These are phyloP conservation scores for Aphelocoma californica DNA, from an alignment of 2,797 vertebrate species.

Conservation along the genomic window DNA sequence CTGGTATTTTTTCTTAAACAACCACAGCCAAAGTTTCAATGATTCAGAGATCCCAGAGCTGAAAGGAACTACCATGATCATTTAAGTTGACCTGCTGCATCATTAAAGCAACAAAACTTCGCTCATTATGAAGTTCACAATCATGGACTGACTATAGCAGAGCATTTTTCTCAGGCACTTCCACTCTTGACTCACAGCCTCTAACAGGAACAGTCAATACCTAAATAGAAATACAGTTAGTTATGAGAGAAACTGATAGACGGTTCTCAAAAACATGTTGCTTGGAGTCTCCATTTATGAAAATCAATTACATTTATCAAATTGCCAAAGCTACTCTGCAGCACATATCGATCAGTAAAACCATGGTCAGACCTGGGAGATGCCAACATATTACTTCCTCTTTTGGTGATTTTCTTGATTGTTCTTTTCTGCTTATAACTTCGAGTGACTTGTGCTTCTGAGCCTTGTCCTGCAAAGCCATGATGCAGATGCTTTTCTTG, in stretches of 20 bases:
- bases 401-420: neutral
- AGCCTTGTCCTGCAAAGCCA: neutral
- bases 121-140: neutral
- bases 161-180: neutral
- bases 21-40: neutral
- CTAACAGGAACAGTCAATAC: conserved; percentile 1
- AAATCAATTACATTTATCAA: neutral
- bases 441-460: neutral
- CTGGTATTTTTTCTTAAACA: neutral
- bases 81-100: neutral
- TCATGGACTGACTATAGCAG: neutral
- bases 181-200: neutral
- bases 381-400: neutral
- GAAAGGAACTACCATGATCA: neutral
- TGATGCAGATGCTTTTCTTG: neutral
- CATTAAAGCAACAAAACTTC: neutral
- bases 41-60: neutral
- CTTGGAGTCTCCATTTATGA: neutral
- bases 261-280: neutral
- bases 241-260: neutral
- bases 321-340: neutral
- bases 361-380: neutral
- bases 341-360: neutral
- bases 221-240: neutral
- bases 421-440: neutral